A percentile compares a stretch with the other conserved stretches of the same genome.
phyloP scores from a whole-genome alignment of 2,888 invertebrate species.

The Gortyna flavago region DNA sequence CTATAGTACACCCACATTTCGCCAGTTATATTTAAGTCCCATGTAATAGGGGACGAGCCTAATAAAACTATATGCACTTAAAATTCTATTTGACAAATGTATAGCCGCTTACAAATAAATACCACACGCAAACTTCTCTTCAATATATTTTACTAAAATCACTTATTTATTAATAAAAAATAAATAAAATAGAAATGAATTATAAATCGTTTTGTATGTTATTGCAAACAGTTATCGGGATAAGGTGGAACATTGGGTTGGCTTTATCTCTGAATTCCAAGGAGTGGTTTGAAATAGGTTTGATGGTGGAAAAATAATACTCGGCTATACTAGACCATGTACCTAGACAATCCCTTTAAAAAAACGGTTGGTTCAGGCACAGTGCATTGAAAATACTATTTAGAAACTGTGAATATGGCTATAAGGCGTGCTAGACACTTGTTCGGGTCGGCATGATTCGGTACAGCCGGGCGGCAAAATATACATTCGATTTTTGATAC shows the following conservation, averaged over 20 bases:
- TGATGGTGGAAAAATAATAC: not conserved
- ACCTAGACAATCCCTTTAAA: not conserved
- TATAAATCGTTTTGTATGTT: slow-evolving; percentile 58
- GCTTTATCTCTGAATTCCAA: slow-evolving; percentile 30
- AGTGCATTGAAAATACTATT: not conserved
- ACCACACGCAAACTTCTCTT: slow-evolving; percentile 9
- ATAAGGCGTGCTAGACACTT: no score
- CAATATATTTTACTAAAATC: not conserved
- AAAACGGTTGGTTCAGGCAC: not conserved
- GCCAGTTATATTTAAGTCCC: not conserved
- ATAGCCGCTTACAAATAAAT: not conserved
- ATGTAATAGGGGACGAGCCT: not conserved
- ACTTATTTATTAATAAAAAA: not conserved
- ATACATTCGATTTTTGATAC: no score
- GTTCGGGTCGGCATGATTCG: no score
- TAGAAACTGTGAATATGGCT: not conserved
- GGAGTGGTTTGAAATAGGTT: slow-evolving; percentile 15
- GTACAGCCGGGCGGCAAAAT: no score
- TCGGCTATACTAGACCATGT: slow-evolving; percentile 8
- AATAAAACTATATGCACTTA: slow-evolving; percentile 11
- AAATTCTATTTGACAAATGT: not conserved
- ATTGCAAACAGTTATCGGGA: slow-evolving; percentile 61
- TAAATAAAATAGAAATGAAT: not conserved
- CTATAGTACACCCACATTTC: not conserved
- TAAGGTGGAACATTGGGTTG: slow-evolving; percentile 56